Base-by-base conservation (phyloP, 2,113 vertebrate genomes). In the Salvator merianae region DNA sequence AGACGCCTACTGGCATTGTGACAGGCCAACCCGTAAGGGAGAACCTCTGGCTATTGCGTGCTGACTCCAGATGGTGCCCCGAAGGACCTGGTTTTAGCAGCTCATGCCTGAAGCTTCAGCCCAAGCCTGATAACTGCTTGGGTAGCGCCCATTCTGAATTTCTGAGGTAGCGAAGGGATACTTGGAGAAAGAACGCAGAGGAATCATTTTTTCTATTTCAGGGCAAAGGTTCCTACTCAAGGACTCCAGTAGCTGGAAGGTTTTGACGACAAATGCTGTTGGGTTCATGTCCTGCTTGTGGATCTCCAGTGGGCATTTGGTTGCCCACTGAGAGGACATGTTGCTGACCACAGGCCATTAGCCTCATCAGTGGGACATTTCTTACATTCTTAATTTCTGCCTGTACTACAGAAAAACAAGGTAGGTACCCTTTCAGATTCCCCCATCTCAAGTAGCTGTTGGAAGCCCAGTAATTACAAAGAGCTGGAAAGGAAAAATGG, bases 1-100 rank as follows among this genome's bases (percentile, higher is more conserved):
- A 13, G 28, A 20, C 28, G 14, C 50, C 1, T 88, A 84, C 87
- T 88, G 78, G 81, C 82, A 77, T 40, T 7, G 68, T 78, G 80
- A 81, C 63, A 22, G 47, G 5, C 26, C 78, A 16, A 40, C 8
- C 32, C 9, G 12, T 26, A n/a, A 69, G 43, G 68, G 26, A 13
- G 8, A 8, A 55, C 20, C 28, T 76, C 36, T 68, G 20, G 3
- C 20, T 47, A 68, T 36, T 16, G 36, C 0, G 0, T 14, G 5
- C 43, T 34, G 43, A 12, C 24, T 59, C 38, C 22, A 32, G n/a
- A 16, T 22, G 34, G 2, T 13, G 34, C 43, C 24, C 13, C 9
- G 1, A n/a, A 36, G 3, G 5, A 28, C 28, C 5, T 5, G 38
- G 10, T 76, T 53, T 59, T 24, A 38, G 1, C 24, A 26, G 24